Evolutionary conservation across 2,797 vertebrate genomes (phyloP), one percentile per base, ranked within the genome.

Genomic region (Oreortyx pictus): DNA sequence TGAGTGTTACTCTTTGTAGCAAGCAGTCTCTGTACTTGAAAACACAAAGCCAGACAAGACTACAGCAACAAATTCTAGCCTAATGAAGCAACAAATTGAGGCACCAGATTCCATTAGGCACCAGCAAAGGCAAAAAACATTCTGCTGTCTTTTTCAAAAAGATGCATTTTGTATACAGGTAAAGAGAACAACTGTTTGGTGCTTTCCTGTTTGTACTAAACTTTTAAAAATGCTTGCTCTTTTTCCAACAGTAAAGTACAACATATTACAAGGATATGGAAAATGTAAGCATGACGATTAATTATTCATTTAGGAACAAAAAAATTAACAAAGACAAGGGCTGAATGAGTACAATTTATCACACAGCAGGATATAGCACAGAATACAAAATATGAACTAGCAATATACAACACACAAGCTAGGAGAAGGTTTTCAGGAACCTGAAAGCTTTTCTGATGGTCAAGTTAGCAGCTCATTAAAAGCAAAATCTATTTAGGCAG

Each of bases 1-100:
- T 1, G 9, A 93, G 67, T 3, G 5, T 4, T 76, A 52, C 2
- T 91, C 89, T 73, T 37, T 89, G 46, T 25, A 88, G 52, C 9
- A 24, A 83, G 72, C 24, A 82, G 10, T 27, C 57, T 33, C 31
- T 5, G 54, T 78, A 78, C 68, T 88, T 89, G 43, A 91, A 86
- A 81, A 70, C 37, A 91, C 73, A 88, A 91, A 94, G 57, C 77
- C 54, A 59, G 35, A 83, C 23, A 23, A 10, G n/a, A 96, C 87
- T 75, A 79, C 24, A 89, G 56, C 54, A 93, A 91, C 49, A 77
- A 94, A 75, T 78, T 85, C 71, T 71, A 88, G 68, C 22, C 61
- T 90, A 94, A 96, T 80, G 89, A 94, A 94, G 67, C 47, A 92
- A 93, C 57, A 78, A 89, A 93, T 41, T 86, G 88, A 94, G 71